phyloP scores from a whole-genome alignment of 1,140 invertebrate species.

The Trinorchestia longiramus region DNA sequence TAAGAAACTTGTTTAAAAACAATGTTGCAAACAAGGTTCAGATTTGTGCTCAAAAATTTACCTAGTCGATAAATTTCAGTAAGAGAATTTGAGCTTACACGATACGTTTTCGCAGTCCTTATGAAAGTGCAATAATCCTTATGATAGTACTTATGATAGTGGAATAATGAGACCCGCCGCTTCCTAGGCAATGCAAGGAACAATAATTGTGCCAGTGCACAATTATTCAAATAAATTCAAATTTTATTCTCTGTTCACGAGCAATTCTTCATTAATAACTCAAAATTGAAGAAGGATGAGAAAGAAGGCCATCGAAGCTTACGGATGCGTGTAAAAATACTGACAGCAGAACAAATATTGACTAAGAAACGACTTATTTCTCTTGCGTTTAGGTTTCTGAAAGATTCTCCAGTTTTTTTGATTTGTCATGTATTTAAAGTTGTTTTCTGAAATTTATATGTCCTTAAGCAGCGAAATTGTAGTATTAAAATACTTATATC shows the following conservation, averaged over 20 bases:
- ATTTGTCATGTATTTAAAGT: neutral
- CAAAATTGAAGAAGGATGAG: neutral
- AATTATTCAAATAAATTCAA: no score
- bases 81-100: neutral
- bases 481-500: neutral
- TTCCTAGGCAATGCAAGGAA: neutral
- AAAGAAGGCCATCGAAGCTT: no score
- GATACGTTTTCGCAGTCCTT: neutral
- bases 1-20: neutral
- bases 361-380: neutral
- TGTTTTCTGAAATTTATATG: neutral
- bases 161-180: neutral
- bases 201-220: neutral
- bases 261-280: neutral
- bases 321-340: neutral
- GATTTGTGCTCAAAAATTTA: neutral
- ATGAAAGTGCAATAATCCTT: neutral
- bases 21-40: neutral
- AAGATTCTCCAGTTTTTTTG: neutral
- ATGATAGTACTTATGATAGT: neutral
- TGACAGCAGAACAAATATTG: neutral
- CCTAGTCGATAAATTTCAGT: neutral
- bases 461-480: neutral
- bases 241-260: neutral
- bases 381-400: neutral